Evolutionary conservation across 2,113 vertebrate genomes (phyloP).

Genomic region (Psammodynastes pulverulentus): DNA sequence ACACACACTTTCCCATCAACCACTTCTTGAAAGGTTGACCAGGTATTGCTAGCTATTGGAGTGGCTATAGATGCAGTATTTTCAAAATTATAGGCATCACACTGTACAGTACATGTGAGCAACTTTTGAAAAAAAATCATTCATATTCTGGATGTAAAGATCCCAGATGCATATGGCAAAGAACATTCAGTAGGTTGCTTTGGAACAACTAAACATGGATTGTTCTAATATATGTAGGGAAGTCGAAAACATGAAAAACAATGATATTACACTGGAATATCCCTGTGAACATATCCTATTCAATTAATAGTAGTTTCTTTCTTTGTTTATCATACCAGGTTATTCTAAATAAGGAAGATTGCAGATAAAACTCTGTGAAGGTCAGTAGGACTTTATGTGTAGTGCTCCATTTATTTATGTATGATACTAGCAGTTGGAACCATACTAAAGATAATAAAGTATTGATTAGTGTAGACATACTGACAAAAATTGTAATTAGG

Average conservation of each 20-base stretch:
- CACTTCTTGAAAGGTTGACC: background rate
- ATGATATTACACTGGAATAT: background rate
- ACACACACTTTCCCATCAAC: too few relatives aligned
- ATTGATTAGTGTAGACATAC: background rate
- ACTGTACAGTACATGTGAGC: background rate
- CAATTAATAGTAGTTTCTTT: background rate
- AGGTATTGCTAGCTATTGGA: background rate
- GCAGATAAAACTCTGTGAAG: background rate
- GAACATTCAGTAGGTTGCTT: background rate
- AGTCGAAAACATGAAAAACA: background rate
- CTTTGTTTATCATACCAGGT: background rate
- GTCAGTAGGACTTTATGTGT: background rate
- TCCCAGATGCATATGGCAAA: background rate
- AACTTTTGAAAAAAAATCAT: background rate
- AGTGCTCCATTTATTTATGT: background rate
- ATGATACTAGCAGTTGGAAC: background rate
- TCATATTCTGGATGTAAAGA: background rate
- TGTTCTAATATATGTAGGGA: background rate
- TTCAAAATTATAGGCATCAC: background rate
- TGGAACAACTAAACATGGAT: background rate
- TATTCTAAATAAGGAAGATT: background rate
- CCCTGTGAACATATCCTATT: background rate
- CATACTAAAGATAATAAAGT: background rate
- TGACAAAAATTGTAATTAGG: background rate
- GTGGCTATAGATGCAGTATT: background rate